Conservation (phyloP, 2,797 vertebrate genomes). For the Ceryle rudis region DNA sequence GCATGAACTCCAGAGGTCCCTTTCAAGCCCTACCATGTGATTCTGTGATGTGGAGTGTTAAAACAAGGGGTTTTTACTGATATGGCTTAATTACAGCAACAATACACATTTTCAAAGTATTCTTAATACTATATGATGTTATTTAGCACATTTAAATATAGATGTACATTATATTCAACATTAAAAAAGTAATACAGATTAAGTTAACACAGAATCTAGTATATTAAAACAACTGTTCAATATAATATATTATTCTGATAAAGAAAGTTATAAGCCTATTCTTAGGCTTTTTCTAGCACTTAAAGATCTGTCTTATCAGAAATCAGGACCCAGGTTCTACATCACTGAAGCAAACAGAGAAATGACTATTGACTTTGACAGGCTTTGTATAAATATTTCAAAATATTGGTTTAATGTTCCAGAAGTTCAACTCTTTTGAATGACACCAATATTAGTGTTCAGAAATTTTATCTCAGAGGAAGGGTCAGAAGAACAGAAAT, state of each 20-base stretch:
- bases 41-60: background rate
- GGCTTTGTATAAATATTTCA: background rate
- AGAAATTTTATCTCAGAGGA: background rate
- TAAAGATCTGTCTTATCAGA: background rate
- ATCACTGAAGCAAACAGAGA: background rate
- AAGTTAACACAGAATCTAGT: background rate
- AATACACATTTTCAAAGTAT: background rate
- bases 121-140: background rate
- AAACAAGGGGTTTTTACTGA: background rate
- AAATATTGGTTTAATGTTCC: background rate
- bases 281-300: background rate
- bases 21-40: too few species aligned
- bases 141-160: background rate
- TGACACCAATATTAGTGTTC: background rate
- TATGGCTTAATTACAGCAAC: background rate
- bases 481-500: background rate
- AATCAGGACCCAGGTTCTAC: background rate
- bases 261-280: background rate
- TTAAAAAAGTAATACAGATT: background rate
- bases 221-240: background rate
- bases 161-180: background rate
- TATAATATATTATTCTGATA: background rate
- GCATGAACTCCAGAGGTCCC: background rate
- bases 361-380: background rate
- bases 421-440: background rate